Percentiles rank a stretch among this genome's conserved stretches.
Conservation (phyloP, 2,888 invertebrate species). For the Syrphus vitripennis region DNA sequence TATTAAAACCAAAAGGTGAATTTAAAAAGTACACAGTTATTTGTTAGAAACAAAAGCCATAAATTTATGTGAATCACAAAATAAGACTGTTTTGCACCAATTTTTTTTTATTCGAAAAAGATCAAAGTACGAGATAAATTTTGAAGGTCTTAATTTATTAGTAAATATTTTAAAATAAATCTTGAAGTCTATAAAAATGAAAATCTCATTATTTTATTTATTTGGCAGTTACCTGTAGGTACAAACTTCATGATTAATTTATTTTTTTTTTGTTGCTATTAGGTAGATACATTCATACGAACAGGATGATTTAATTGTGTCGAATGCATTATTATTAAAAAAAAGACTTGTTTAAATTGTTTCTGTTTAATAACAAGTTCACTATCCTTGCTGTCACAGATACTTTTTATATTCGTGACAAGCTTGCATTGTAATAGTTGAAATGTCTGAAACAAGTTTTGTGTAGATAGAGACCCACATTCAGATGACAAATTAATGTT, state of each 20-base stretch:
- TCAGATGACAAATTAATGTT: background rate
- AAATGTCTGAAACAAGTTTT: conserved; percentile 15
- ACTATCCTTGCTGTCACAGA: background rate
- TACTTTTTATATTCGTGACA: background rate
- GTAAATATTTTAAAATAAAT: no score
- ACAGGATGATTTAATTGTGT: background rate
- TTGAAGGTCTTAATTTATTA: background rate
- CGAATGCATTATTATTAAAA: background rate
- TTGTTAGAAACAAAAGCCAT: no score
- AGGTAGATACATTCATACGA: no score
- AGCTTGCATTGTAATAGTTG: background rate
- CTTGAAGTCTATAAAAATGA: background rate
- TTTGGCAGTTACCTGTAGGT: background rate
- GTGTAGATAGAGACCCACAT: background rate
- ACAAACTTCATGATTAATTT: background rate
- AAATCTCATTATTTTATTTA: background rate
- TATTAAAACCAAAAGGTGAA: background rate
- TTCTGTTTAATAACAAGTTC: background rate
- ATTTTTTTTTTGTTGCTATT: no score
- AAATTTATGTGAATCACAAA: background rate
- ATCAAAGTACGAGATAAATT: background rate
- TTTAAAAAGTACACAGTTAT: background rate
- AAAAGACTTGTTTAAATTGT: background rate
- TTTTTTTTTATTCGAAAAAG: background rate
- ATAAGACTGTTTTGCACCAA: background rate